These are phyloP conservation scores for Acropora yongei DNA, from an alignment of 64 coral and sea anemone species.

Conservation along the genomic window DNA sequence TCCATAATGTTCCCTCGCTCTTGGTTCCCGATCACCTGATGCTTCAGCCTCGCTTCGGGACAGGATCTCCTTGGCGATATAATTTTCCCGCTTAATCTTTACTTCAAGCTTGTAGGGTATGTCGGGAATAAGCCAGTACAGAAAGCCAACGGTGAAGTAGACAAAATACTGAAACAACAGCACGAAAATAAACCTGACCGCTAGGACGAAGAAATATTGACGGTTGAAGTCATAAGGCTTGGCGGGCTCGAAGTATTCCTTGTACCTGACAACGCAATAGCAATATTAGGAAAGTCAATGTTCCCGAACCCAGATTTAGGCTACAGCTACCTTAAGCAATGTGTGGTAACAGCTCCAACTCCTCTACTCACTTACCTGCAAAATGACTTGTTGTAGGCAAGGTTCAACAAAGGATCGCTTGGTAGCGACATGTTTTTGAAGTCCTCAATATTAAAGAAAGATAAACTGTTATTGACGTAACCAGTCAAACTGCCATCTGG, in stretches of 20 bases:
- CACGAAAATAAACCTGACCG: conserved; percentile 80
- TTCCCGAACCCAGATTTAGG: too few relatives aligned
- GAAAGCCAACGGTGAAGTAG: conserved; percentile 73
- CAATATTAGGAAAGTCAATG: not conserved
- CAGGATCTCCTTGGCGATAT: conserved; percentile 77
- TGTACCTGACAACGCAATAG: conserved; percentile 58
- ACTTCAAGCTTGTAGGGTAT: conserved; percentile 80
- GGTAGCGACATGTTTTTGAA: conserved; percentile 54
- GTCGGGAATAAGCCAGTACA: conserved; percentile 91
- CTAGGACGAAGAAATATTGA: conserved; percentile 90
- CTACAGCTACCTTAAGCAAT: too few relatives aligned
- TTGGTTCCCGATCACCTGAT: conserved; percentile 28
- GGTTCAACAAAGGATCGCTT: conserved; percentile 40
- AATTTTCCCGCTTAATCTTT: conserved; percentile 86
- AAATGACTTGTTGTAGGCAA: conserved; percentile 55
- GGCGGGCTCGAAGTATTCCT: conserved; percentile 88
- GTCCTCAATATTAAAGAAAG: conserved; percentile 79
- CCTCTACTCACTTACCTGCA: conserved; percentile 47
- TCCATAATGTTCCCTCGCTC: not conserved
- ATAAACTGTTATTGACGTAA: conserved; percentile 83
- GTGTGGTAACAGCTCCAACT: too few relatives aligned
- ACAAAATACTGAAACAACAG: conserved; percentile 96
- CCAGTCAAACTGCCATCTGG: conserved; percentile 64
- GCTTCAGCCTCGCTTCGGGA: conserved; percentile 71
- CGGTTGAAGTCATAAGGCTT: conserved; percentile 88